phyloP scores from a whole-genome alignment of 1,140 invertebrate genomes.

The Macrocentrus cingulum region DNA sequence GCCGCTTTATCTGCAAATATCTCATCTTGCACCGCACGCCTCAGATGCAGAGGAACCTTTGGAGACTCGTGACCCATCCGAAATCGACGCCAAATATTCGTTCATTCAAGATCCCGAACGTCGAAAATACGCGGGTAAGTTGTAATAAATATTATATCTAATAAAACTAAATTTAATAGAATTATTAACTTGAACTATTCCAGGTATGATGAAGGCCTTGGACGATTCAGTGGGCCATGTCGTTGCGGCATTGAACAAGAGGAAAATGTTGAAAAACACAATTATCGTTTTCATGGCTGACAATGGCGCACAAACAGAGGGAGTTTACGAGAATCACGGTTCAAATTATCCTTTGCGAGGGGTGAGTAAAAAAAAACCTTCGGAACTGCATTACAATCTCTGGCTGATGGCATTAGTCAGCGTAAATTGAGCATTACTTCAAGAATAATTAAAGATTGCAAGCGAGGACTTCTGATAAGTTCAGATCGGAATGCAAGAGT shows the following conservation, averaged over 20 bases:
- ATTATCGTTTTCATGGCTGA: conserved; percentile 75
- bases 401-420: no score
- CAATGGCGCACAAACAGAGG: conserved; percentile 67
- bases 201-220: conserved; percentile 67
- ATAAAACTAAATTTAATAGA: no score
- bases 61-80: conserved; percentile 59
- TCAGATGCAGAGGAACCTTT: conserved; percentile 54
- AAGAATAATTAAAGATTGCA: no score
- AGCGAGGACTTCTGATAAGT: no score
- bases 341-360: conserved; percentile 73
- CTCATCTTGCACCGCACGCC: conserved; percentile 63
- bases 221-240: conserved; percentile 69
- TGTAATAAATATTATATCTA: no score
- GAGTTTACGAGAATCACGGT: conserved; percentile 63
- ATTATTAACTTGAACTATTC: no score
- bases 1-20: conserved; percentile 66
- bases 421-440: no score
- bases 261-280: conserved; percentile 64
- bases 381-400: no score
- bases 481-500: no score
- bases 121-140: conserved; percentile 63
- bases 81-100: conserved; percentile 61
- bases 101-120: conserved; percentile 62
- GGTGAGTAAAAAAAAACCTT: conserved; percentile 57
- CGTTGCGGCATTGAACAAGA: conserved; percentile 56